These are phyloP conservation scores for Pelosia muscerda DNA, from an alignment of 2,888 invertebrate species.

Conservation along the genomic window DNA sequence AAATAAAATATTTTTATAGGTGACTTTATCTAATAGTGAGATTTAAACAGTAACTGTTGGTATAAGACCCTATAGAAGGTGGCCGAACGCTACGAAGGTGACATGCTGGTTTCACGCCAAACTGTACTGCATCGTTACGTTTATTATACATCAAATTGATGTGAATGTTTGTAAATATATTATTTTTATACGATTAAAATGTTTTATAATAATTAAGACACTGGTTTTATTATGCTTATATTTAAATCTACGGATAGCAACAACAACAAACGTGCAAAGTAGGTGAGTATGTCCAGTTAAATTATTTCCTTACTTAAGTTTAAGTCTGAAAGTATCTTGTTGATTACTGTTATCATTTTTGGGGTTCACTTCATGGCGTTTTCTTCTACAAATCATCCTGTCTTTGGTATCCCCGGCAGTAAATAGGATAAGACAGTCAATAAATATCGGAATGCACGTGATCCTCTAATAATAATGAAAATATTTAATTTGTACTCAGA, in stretches of 20 bases:
- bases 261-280: not conserved
- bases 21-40: slow-evolving; percentile 27
- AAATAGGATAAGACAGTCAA: not conserved
- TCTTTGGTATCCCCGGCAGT: not conserved
- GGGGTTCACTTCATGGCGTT: not conserved
- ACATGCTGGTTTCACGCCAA: slow-evolving; percentile 64
- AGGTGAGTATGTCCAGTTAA: not conserved
- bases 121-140: slow-evolving; percentile 68
- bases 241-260: not conserved
- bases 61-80: slow-evolving; percentile 38
- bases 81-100: slow-evolving; percentile 49
- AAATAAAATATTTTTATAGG: slow-evolving; percentile 8
- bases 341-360: not conserved
- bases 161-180: slow-evolving; percentile 84
- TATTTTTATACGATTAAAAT: slow-evolving; percentile 81
- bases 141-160: slow-evolving; percentile 84
- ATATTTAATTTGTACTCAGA: no score
- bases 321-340: not conserved
- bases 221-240: not conserved
- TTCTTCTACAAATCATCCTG: not conserved
- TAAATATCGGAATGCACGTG: no score
- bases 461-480: no score
- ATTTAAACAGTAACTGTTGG: slow-evolving; percentile 23
- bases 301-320: not conserved
- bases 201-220: slow-evolving; percentile 66